Evolutionary conservation across 1,140 invertebrate genomes (phyloP), one percentile per base, ranked within the genome.

Genomic region (Pogonomyrmex californicus): DNA sequence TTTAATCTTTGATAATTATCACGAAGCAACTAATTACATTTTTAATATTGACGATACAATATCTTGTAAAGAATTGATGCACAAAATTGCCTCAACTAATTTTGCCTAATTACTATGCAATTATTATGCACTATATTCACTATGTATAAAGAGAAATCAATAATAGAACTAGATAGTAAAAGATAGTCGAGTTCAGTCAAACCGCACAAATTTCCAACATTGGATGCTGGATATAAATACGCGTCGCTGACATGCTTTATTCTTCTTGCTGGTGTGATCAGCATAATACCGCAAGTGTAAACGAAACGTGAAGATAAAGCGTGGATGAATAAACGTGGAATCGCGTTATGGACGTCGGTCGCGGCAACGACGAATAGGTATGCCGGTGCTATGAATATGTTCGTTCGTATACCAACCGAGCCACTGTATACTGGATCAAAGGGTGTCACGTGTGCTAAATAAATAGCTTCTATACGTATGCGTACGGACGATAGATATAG

Each of bases 401-500:
- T 23, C 78, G 63, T 68, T 68, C 54, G 79, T 75, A 62, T 75
- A 83, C 71, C 49, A 73, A 41, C 79, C 54, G 54, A 60, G 73
- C 30, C 33, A 44, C 41, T 51, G 44, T 66, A 62, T n/a, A 23
- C 33, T 17, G 79, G 68, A 83, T 83, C 79, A 75, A 83, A 83
- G 68, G 68, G 51, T 83, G 68, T 60, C 68, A 75, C 41, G 51
- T 73, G 51, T 33, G 68, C 54, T 73, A 75, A 83, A 60, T 75
- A 83, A 83, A 83, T 83, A 83, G 10, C 54, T 14, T 75, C 58
- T 60, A 41, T 54, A 70, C 36, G 33, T 38, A 68, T n/a, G 41
- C 79, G 23, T 41, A 68, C 30, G 54, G 41, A 36, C 71, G 68
- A 73, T 83, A 83, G 79, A 75, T 83, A 62, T 73, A 83, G 68